Percentiles rank a stretch among this genome's conserved stretches.
phyloP scores from a whole-genome alignment of 2,113 vertebrate species.

The Melanerpes aurifrons region DNA sequence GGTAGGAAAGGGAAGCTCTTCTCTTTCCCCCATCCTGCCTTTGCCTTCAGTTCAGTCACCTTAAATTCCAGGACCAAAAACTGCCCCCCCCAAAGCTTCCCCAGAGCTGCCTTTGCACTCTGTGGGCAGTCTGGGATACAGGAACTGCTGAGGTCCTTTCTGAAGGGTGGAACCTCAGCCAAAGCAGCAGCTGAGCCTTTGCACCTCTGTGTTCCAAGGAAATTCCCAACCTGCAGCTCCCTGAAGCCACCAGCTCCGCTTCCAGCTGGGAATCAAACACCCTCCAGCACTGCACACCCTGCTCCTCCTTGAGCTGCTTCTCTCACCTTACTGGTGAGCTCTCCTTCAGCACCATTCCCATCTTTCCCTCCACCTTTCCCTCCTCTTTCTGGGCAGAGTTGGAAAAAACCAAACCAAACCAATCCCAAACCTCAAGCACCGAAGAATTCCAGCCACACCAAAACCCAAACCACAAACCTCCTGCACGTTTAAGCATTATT shows the following conservation, averaged over 20 bases:
- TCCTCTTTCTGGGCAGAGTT: neutral
- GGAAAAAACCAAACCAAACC: neutral
- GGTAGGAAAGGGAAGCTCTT: neutral
- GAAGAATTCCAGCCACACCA: no score
- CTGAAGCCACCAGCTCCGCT: neutral
- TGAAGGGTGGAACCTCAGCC: neutral
- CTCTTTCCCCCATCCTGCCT: neutral
- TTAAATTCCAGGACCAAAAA: neutral
- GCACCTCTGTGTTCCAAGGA: neutral
- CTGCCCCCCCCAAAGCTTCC: neutral
- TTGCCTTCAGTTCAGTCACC: neutral
- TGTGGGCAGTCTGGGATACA: neutral
- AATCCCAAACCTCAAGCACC: neutral
- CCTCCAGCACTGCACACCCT: neutral
- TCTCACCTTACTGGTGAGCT: accelerated
- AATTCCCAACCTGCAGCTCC: neutral
- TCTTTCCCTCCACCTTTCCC: neutral
- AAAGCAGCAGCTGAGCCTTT: neutral
- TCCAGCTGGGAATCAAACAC: neutral
- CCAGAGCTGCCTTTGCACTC: neutral
- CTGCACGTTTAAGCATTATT: neutral
- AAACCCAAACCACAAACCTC: neutral
- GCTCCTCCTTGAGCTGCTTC: neutral
- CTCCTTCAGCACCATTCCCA: neutral
- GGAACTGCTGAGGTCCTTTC: neutral